Evolutionary conservation across 1,140 invertebrate genomes (phyloP).

Genomic region (Euura saliciscinereae): DNA sequence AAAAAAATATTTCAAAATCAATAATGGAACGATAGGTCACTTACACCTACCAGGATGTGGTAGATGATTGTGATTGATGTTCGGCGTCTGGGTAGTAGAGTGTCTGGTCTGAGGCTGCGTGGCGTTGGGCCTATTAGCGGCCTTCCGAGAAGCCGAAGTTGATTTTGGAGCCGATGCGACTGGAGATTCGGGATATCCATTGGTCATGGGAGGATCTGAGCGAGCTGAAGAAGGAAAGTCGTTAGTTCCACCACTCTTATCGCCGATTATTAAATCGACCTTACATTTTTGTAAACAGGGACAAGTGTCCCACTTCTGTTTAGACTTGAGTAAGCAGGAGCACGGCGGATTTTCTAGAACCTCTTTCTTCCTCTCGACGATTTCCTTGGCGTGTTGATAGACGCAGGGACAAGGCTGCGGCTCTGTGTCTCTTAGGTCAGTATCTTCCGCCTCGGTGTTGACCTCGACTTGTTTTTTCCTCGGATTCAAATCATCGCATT

Average conservation of each 20-base stretch:
- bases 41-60: conserved; percentile 42
- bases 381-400: conserved; percentile 45
- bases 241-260: no score
- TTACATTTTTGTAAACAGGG: conserved; percentile 44
- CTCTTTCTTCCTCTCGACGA: conserved; percentile 41
- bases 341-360: conserved; percentile 47
- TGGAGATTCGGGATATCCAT: conserved; percentile 31
- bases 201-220: conserved; percentile 17
- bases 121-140: background rate
- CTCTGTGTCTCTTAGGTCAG: conserved; percentile 2
- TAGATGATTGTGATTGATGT: conserved; percentile 28
- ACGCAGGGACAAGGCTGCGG: conserved; percentile 45
- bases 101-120: conserved; percentile 48
- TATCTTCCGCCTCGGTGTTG: background rate
- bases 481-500: background rate
- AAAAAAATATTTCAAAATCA: background rate
- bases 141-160: conserved; percentile 7
- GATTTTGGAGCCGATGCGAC: conserved; percentile 20
- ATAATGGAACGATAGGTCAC: conserved; percentile 18
- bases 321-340: conserved; percentile 45
- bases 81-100: conserved; percentile 54
- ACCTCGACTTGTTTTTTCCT: background rate
- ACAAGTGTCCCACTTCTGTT: conserved; percentile 39
- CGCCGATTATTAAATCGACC: background rate
- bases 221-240: background rate